phyloP scores from a whole-genome alignment of 2,888 invertebrate species.

The Epiblema foenella region DNA sequence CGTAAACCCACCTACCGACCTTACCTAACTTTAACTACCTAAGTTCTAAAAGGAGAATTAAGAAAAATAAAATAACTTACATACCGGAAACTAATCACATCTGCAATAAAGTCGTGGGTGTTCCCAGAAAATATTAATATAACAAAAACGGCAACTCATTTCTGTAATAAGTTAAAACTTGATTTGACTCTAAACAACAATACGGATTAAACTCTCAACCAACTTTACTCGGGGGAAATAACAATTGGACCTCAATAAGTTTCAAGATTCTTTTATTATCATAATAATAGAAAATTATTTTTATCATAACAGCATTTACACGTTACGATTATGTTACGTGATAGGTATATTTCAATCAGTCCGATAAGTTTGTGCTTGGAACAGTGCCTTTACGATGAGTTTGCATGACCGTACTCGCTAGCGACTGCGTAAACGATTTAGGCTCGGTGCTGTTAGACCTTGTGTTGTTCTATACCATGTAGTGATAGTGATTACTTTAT shows the following conservation, averaged over 20 bases:
- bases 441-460: no score
- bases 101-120: conserved; percentile 20
- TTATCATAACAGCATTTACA: conserved; percentile 24
- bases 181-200: conserved; percentile 30
- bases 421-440: no score
- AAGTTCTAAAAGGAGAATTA: no score
- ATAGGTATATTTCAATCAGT: no score
- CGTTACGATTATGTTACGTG: conserved; percentile 15
- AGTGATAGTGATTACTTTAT: no score
- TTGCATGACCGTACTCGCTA: no score
- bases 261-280: conserved; percentile 40
- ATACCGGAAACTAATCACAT: neutral
- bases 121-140: conserved; percentile 20
- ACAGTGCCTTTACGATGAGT: no score
- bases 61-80: no score
- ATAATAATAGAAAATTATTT: conserved; percentile 43
- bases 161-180: conserved; percentile 21
- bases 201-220: conserved; percentile 33
- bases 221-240: conserved; percentile 36
- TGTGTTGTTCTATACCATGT: no score
- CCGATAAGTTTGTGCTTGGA: no score
- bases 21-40: no score
- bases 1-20: no score
- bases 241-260: conserved; percentile 40
- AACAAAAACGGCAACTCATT: conserved; percentile 18